Base-by-base conservation (phyloP, 1,140 invertebrate genomes). In the Capitella teleta region DNA sequence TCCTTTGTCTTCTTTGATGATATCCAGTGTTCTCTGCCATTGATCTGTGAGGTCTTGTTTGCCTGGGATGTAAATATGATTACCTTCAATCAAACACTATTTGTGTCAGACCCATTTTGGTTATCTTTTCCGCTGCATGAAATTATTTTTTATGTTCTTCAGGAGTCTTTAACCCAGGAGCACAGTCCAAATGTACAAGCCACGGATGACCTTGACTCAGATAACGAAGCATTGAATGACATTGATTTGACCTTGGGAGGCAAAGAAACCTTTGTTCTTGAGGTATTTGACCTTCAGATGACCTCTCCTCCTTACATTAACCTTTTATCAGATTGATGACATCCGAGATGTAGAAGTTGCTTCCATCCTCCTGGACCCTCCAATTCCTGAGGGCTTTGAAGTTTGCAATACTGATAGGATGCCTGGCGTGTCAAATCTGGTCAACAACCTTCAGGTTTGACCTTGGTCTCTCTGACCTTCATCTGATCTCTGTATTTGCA, bases 311-410 rank as follows among this genome's bases (percentile, higher is more conserved):
- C n/a, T n/a, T n/a, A n/a, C n/a, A n/a, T n/a, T n/a, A n/a, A n/a
- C n/a, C n/a, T n/a, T n/a, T 0, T 38, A 26, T 2, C 63, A 84
- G 79, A 81, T 92, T 12, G 88, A 92, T 62, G 88, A 92, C 67
- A 78, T 83, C 5, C 84, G 89, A 64, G 87, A 91, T 67, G 79
- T 84, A 58, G 85, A 87, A 64, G 80, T 87, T 41, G 79, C 87
- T 49, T 78, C 79, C 12, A 76, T 87, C 28, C 70, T 92, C 28
- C 81, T 87, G 58, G 87, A 91, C 58, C 78, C 80, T 0, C 77
- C 77, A 53, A 79, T 84, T 5, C 87, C 87, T 0, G 79, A 82
- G 42, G 86, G 84, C 52, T 85, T 89, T 62, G 79, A 87, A 48
- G 78, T 88, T 34, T 86, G 85, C n/a, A 90, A 86, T 65, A 87